Conservation (phyloP, 2,797 vertebrate genomes). For the Anniella stebbinsi region DNA sequence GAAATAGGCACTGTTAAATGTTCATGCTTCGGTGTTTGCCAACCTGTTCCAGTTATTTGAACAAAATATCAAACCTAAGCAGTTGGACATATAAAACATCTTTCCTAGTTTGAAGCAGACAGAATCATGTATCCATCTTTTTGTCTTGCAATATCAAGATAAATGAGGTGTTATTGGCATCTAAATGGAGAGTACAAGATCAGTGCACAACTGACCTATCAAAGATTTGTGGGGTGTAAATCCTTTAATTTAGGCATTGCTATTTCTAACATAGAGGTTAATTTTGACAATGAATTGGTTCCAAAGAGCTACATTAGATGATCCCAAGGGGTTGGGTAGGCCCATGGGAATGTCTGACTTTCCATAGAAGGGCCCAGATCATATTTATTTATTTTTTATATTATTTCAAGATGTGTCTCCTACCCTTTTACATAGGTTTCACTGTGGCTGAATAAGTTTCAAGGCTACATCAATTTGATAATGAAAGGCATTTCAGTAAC, state of each 20-base stretch:
- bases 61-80: neutral
- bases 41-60: neutral
- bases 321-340: neutral
- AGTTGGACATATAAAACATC: neutral
- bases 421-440: neutral
- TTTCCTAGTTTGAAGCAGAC: neutral
- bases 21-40: slow-evolving; percentile 17
- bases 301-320: neutral
- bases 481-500: neutral
- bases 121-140: neutral
- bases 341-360: neutral
- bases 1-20: neutral
- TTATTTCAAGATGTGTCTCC: neutral
- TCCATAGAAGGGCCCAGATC: neutral
- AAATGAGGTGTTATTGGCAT: neutral
- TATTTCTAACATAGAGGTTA: neutral
- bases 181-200: neutral
- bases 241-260: neutral
- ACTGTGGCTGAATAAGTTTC: too few relatives aligned
- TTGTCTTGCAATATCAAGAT: neutral
- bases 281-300: neutral
- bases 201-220: neutral
- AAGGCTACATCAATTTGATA: too few relatives aligned
- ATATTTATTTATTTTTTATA: neutral
- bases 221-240: neutral